Base-by-base conservation (phyloP, 2,113 vertebrate species). In the Serranochromis macrocephalus region DNA sequence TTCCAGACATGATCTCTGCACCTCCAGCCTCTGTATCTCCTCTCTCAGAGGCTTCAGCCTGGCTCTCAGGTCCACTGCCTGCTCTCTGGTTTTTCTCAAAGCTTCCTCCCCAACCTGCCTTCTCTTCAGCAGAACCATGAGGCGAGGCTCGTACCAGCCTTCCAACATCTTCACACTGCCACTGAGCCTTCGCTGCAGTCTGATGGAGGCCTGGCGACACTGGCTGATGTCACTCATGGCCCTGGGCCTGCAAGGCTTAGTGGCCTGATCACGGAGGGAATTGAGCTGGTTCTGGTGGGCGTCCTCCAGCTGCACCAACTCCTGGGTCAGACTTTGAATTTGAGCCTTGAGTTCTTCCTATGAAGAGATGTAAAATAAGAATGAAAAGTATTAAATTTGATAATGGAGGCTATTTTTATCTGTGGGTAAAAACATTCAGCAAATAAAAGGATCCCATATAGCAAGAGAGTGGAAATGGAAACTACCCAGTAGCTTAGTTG, bases 131-230 rank as follows among this genome's bases (percentile, higher is more conserved):
- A 98, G 96, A 61, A 96, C 92, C 91, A 97, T 89, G 63, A 98
- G 92, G 8, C 97, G 97, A 0, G 98, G 97, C 88, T 98, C 97
- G 0, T 98, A 98, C 88, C 97, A 97, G 51, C 96, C 94, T 89
- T 98, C 97, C 89, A 99, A 94, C 2, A 93, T 93, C 63, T 83
- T 95, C 71, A 97, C 94, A 86, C 96, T 97, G 88, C 96, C 89
- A 0, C 96, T 96, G 91, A 98, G 95, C 45, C 97, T 95, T 33
- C 94, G 97, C 94, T 98, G 97, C 8, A 99, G 97, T 57, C 96
- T 94, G 24, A 85, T 5, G 2, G 97, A 97, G 3, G 97, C 95
- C 84, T 96, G 94, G 1, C 97, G 96, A 82, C 97, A 97, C 84
- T 97, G 97, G 87, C 97, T 94, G 6, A 98, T 93, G 61, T 97